Evolutionary conservation across 2,888 invertebrate species (phyloP).

Genomic region (Mythimna vitellina): DNA sequence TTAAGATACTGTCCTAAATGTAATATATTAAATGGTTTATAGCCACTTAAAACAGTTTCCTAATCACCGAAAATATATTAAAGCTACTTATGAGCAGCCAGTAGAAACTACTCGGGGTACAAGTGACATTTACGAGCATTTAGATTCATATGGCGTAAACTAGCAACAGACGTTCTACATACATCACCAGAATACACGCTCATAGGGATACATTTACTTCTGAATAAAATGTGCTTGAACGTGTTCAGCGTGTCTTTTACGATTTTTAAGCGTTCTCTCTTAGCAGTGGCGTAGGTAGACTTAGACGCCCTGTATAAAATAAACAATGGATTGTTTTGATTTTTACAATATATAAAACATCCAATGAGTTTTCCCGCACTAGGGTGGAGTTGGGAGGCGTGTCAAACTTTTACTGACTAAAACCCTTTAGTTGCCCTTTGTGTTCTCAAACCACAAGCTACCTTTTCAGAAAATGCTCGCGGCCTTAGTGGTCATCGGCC

Average conservation of each 20-base stretch:
- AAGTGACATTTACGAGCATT: conserved; percentile 58
- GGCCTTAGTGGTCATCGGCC: too few species aligned
- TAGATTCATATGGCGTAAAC: conserved; percentile 53
- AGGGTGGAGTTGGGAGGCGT: too few species aligned
- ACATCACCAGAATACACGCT: conserved; percentile 35
- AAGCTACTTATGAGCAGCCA: conserved; percentile 16
- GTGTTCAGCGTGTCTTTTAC: neutral
- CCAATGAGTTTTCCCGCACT: too few species aligned
- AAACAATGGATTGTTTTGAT: too few species aligned
- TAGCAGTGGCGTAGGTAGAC: too few species aligned
- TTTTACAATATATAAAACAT: too few species aligned
- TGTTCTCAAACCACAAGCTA: too few species aligned
- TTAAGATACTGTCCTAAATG: neutral
- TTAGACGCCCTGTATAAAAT: too few species aligned
- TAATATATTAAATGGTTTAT: neutral
- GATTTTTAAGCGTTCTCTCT: neutral
- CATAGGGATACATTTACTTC: conserved; percentile 17
- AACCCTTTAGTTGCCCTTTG: too few species aligned
- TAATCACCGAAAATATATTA: conserved; percentile 24
- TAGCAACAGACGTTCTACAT: conserved; percentile 40
- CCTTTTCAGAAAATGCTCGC: too few species aligned
- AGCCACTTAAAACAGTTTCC: neutral
- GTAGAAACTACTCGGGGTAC: conserved; percentile 31
- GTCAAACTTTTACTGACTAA: too few species aligned
- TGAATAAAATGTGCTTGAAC: conserved; percentile 21